These are phyloP conservation scores for Crambe crambe DNA, from an alignment of 37 sponge, comb jelly and placozoan genomes.

Conservation along the genomic window DNA sequence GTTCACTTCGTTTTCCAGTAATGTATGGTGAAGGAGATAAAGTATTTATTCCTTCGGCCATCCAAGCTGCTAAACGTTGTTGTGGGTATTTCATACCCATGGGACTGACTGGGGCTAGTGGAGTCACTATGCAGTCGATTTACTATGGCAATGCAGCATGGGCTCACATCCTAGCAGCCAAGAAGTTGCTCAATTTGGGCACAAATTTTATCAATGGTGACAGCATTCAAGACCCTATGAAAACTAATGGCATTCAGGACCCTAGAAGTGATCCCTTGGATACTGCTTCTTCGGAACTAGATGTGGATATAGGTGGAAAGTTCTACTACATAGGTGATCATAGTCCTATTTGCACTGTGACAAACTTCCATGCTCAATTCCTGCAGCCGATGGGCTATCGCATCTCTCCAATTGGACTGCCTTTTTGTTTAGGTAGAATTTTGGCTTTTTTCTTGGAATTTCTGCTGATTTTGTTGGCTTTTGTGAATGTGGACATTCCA, in stretches of 20 bases:
- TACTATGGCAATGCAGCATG: conserved; percentile 66
- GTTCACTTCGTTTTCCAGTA: conserved; percentile 55
- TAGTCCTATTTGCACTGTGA: conserved; percentile 22
- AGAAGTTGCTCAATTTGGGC: conserved; percentile 32
- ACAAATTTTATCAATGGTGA: background rate
- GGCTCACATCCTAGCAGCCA: conserved; percentile 58
- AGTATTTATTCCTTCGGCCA: background rate
- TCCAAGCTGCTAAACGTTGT: conserved; percentile 20
- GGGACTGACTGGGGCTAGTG: background rate
- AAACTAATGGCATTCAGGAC: background rate
- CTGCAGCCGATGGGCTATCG: conserved; percentile 51
- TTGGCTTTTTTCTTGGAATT: conserved; percentile 49
- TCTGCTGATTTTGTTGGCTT: conserved; percentile 9
- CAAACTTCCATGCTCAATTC: conserved; percentile 36
- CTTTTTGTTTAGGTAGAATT: conserved; percentile 4
- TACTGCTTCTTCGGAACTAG: background rate
- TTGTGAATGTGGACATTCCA: conserved; percentile 17
- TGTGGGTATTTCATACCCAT: conserved; percentile 39
- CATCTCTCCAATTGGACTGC: conserved; percentile 14
- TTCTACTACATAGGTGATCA: conserved; percentile 64
- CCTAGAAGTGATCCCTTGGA: no score
- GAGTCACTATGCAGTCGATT: conserved; percentile 46
- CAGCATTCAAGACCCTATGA: background rate
- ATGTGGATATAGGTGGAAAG: conserved; percentile 22
- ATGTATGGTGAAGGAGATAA: conserved; percentile 60